Conservation (phyloP, 2,888 invertebrate species). For the Molorchus minor region DNA sequence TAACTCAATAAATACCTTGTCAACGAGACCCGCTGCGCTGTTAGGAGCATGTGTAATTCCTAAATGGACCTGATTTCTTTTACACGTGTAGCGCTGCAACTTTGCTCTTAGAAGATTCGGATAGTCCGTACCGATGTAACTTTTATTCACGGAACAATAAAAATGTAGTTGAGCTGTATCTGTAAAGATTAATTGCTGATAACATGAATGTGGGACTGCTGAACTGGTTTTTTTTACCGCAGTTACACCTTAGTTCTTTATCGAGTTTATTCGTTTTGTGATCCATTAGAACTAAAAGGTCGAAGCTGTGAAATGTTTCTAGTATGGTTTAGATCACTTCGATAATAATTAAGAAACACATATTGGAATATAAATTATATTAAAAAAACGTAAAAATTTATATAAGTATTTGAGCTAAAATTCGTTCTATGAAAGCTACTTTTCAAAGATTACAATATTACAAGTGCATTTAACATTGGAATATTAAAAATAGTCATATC, state of each 20-base stretch:
- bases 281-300: neutral
- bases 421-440: too few relatives aligned
- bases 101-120: neutral
- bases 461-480: too few relatives aligned
- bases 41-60: neutral
- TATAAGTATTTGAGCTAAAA: too few relatives aligned
- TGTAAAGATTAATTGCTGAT: neutral
- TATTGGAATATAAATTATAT: neutral
- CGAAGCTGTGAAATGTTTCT: neutral
- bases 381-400: too few relatives aligned
- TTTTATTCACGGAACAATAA: constrained; percentile 1
- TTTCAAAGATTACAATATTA: too few relatives aligned
- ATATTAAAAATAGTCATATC: too few relatives aligned
- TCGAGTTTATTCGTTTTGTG: neutral
- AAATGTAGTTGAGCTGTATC: neutral
- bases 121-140: neutral
- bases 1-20: neutral
- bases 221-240: neutral
- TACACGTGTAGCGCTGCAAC: neutral
- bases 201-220: neutral
- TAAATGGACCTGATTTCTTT: neutral
- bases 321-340: neutral
- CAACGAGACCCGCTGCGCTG: neutral
- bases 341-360: neutral
- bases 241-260: neutral